Percentiles rank a stretch among this genome's conserved stretches.
These are phyloP conservation scores for Drosophila prolongata DNA, from an alignment of 2,888 invertebrate species.

Conservation along the genomic window DNA sequence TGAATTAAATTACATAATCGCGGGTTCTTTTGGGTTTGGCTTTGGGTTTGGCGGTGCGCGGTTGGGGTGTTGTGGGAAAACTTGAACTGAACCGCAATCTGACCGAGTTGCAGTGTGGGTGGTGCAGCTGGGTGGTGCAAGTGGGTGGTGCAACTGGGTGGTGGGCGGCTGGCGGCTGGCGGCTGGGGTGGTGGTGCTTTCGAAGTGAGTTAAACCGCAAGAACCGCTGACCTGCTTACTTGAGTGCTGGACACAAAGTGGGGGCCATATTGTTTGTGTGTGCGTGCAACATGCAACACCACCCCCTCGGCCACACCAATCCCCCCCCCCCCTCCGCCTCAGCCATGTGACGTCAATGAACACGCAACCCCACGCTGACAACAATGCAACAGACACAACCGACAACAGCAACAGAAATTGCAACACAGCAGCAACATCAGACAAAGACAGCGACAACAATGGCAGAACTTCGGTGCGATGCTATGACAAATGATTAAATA, in stretches of 20 bases:
- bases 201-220: conserved; percentile 61
- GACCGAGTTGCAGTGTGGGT: conserved; percentile 38
- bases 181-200: conserved; percentile 20
- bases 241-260: conserved; percentile 53
- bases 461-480: conserved; percentile 46
- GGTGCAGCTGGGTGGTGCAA: conserved; percentile 17
- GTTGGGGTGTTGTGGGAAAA: conserved; percentile 21
- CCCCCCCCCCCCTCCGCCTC: background rate
- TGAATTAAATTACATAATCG: conserved; percentile 19
- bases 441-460: conserved; percentile 39
- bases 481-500: conserved; percentile 68
- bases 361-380: conserved; percentile 63
- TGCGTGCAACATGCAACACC: conserved; percentile 74
- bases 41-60: too few species aligned
- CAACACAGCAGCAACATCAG: conserved; percentile 14
- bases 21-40: conserved; percentile 10
- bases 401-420: conserved; percentile 5
- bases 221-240: conserved; percentile 78
- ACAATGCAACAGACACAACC: conserved; percentile 56
- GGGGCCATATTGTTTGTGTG: conserved; percentile 58
- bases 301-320: conserved; percentile 25
- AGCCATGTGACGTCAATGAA: conserved; percentile 68
- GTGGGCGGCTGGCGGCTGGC: too few species aligned
- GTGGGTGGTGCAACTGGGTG: conserved; percentile 2
- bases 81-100: conserved; percentile 68